Evolutionary conservation across 2,888 invertebrate genomes (phyloP), one percentile per base, ranked within the genome.

Genomic region (Pachycephus smyrnensis): DNA sequence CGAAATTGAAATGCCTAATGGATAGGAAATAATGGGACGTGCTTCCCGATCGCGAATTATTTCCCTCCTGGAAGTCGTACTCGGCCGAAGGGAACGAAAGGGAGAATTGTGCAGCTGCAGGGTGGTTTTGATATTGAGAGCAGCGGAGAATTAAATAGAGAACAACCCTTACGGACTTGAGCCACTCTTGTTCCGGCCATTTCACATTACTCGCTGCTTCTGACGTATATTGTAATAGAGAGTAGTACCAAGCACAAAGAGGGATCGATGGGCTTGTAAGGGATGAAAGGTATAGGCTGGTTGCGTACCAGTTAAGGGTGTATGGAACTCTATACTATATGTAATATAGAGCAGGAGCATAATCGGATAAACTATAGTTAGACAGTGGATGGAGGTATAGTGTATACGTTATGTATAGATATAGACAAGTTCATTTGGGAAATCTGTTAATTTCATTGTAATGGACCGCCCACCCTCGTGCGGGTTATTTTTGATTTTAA

Each of bases 371-470:
- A 6, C 1, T 55, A 23, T 55, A 55, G 40, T 55, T 55, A 55
- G 23, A 23, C 23, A 9, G 40, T 23, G 6, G 40, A n/a, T n/a
- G 40, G 6, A 23, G 15, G 9, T 55, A 55, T 55, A 23, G 40
- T 40, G 9, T 55, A 23, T 55, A 40, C 15, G 15, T 37, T 12
- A 12, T 37, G 12, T 40, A 15, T 15, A 15, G 3, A 37, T 15
- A 37, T 79, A 80, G 74, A 68, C 69, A 76, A 73, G 68, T 75
- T 69, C 79, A 78, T 77, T 79, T 32, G 68, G 80, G 81, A 82
- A 84, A 85, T 84, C 84, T 81, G 83, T 86, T 86, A 83, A 88
- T 86, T 85, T 85, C 84, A 85, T 87, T 86, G 82, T 82, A 84
- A 84, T 82, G 80, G 81, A 78, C 81, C 80, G 15, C 0, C 2